These are phyloP conservation scores for Semnornis frantzii DNA, from an alignment of 2,113 vertebrate species.

Conservation along the genomic window DNA sequence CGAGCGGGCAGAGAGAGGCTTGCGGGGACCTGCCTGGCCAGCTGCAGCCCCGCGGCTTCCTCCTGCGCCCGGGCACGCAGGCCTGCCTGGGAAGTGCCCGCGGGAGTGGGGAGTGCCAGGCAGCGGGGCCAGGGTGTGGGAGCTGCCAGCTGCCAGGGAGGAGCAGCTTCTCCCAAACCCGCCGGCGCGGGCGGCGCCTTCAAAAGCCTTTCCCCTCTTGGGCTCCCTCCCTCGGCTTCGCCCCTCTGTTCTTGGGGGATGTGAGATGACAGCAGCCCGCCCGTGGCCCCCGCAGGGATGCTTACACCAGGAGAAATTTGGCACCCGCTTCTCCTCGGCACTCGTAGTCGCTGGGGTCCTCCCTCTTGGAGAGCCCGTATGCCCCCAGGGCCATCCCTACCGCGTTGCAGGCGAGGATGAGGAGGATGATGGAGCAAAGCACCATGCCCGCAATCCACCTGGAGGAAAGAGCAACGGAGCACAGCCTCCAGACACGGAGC, in stretches of 20 bases:
- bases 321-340: constrained; percentile 70
- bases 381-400: constrained; percentile 75
- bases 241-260: neutral
- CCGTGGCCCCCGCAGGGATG: neutral
- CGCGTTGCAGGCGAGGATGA: constrained; percentile 76
- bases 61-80: neutral
- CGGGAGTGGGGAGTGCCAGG: neutral
- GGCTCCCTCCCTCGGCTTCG: neutral
- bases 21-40: neutral
- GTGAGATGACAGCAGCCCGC: neutral
- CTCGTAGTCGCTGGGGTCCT: constrained; percentile 65
- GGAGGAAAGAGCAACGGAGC: neutral
- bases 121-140: neutral
- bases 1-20: neutral
- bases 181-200: neutral
- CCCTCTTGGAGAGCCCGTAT: constrained; percentile 66
- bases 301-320: constrained; percentile 81
- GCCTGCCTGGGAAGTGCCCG: neutral
- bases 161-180: constrained; percentile 15
- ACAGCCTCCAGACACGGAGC: fast-evolving
- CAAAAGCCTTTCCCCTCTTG: neutral
- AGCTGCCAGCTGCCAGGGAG: neutral
- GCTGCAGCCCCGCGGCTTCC: constrained; percentile 15
- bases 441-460: constrained; percentile 78
- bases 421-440: constrained; percentile 76